Evolutionary conservation across 2,113 vertebrate species (phyloP).

Genomic region (Nothoprocta pentlandii): DNA sequence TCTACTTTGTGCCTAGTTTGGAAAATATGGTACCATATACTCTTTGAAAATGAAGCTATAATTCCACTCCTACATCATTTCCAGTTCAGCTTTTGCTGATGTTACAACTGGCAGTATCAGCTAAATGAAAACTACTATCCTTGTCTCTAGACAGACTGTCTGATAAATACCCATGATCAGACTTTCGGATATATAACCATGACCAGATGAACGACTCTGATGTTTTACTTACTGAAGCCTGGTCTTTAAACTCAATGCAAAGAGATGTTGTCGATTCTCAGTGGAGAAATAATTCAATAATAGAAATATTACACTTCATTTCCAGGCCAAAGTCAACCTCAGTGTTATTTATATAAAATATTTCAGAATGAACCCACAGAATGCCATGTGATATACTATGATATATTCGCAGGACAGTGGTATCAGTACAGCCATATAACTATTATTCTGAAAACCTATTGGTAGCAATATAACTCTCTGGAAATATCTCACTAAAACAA

Average conservation of each 20-base stretch:
- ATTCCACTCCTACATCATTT: neutral
- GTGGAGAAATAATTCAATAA: neutral
- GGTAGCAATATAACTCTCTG: slow-evolving; percentile 1
- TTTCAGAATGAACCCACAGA: slow-evolving; percentile 20
- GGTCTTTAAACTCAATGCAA: slow-evolving; percentile 19
- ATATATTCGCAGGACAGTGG: neutral
- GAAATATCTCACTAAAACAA: slow-evolving; percentile 20
- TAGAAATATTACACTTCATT: slow-evolving; percentile 1
- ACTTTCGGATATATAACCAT: slow-evolving; percentile 43
- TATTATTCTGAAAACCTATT: slow-evolving; percentile 35
- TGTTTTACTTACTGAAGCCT: slow-evolving; percentile 36
- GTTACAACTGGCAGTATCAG: neutral
- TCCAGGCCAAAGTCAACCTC: slow-evolving; percentile 13
- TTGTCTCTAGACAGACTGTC: slow-evolving; percentile 13
- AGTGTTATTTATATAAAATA: slow-evolving; percentile 37
- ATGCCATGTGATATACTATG: neutral
- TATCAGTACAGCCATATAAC: slow-evolving; percentile 12
- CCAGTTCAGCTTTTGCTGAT: neutral
- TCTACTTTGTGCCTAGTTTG: slow-evolving; percentile 13
- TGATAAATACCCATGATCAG: slow-evolving; percentile 5
- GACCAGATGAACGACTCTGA: neutral
- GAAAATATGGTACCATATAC: slow-evolving; percentile 25
- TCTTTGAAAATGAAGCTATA: slow-evolving; percentile 43
- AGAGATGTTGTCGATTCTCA: slow-evolving; percentile 20
- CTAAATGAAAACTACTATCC: neutral